Conservation (phyloP, 2,113 vertebrate species). For the Phodopus roborovskii region DNA sequence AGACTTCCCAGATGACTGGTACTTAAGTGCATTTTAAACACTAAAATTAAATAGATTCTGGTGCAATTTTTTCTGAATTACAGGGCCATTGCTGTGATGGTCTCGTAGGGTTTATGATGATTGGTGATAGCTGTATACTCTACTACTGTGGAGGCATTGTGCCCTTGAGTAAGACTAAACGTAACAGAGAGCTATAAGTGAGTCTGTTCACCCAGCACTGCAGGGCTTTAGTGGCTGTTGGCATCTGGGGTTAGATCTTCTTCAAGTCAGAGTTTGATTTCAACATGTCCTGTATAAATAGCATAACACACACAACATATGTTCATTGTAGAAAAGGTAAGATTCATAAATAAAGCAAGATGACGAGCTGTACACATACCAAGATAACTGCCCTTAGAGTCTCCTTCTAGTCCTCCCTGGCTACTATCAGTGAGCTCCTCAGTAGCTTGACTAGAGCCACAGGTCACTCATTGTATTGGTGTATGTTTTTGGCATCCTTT, state of each 20-base stretch:
- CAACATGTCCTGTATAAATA: neutral
- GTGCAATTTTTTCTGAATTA: neutral
- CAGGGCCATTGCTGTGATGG: neutral
- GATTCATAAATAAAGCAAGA: neutral
- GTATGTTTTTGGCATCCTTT: neutral
- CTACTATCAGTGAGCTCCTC: neutral
- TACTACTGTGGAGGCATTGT: neutral
- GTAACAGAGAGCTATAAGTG: neutral
- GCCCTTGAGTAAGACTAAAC: neutral
- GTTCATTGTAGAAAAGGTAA: conserved; percentile 22
- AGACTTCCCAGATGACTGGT: neutral
- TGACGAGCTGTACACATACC: neutral
- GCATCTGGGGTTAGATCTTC: neutral
- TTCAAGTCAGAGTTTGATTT: conserved; percentile 26
- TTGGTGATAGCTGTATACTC: neutral
- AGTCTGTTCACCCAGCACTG: neutral
- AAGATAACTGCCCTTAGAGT: neutral
- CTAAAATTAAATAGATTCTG: neutral
- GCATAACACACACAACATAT: neutral
- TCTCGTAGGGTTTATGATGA: neutral
- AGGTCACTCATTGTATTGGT: neutral
- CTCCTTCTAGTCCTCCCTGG: too few relatives aligned
- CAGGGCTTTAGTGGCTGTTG: neutral
- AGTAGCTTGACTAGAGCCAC: neutral
- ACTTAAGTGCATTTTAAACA: conserved; percentile 32